These are phyloP conservation scores for Microtus obscurus DNA, from an alignment of 2,797 vertebrate species.

Conservation along the genomic window DNA sequence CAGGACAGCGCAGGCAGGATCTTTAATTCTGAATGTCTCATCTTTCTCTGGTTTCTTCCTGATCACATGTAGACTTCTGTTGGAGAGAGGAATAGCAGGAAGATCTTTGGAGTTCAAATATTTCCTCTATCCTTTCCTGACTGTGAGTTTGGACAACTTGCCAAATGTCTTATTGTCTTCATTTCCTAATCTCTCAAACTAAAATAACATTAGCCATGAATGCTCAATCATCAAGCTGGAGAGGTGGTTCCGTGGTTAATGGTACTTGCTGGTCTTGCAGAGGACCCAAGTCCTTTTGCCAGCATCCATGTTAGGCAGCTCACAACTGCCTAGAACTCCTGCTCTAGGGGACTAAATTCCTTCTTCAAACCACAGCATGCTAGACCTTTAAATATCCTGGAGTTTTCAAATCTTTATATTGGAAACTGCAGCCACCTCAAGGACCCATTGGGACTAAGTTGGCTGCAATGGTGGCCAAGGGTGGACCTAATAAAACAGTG, in stretches of 20 bases:
- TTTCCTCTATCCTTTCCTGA: neutral
- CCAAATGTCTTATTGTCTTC: neutral
- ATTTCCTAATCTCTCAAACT: neutral
- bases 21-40: neutral
- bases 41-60: neutral
- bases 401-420: neutral
- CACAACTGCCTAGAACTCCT: neutral
- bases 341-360: neutral
- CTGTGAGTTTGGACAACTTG: neutral
- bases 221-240: neutral
- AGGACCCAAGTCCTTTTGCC: neutral
- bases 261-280: neutral
- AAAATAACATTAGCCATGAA: neutral
- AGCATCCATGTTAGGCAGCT: neutral
- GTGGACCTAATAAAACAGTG: neutral
- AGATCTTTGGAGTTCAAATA: neutral
- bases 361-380: neutral
- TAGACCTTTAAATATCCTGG: neutral
- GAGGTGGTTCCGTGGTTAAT: neutral
- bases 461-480: neutral
- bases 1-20: neutral
- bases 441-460: neutral
- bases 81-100: neutral
- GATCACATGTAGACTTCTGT: accelerated
- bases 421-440: neutral